Base-by-base conservation (phyloP, 2,888 invertebrate genomes). In the Xanthia icteritia region DNA sequence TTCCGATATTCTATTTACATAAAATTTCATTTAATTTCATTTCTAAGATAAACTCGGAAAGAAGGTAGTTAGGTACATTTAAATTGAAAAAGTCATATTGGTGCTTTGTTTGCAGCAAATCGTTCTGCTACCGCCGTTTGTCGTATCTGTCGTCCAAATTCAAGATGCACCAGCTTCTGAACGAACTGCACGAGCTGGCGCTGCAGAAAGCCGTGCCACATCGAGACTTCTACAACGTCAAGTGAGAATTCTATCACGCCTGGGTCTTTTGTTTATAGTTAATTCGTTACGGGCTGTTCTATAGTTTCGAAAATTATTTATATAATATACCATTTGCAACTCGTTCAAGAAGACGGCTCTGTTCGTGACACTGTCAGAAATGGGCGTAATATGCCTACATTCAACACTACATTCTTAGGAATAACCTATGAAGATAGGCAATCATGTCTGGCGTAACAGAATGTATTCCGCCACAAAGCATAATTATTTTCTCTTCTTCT, bases 181-280 rank as follows among this genome's bases (percentile, higher is more conserved):
- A 99, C 94, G 99, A 99, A 94, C 97, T 99, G 76, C 97, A 99
- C 27, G 99, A 99, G 93, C 97, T 99, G 77, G 99, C 99, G 39
- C 99, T 99, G 69, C 99, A 99, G 97, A 99, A 99, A 94, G 98
- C 99, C 2, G 99, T 99, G 69, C 99, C 99, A 0, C 99, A 99
- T 95, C 97, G 99, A 76, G 99, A 99, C 96, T 99, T 99, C 96
- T 99, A 99, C 94, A 99, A 99, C 92, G 99, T 99, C 89, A 97
- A 99, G 95, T 99, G 97, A 80, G 61, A 58, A 5, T 31, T 66
- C 0, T 31, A 48, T 6, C 27, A 67, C 20, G 3, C 8, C 4
- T 15, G 5, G 8, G 5, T 15, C 0, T 9, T 36, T 58, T 17
- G 2, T 36, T 27, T 17, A 13, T 31, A 27, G 15, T n/a, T 1